Percentiles rank a stretch among this genome's conserved stretches.
Evolutionary conservation across 2,888 invertebrate species (phyloP).

Genomic region (Trichacis sp.): DNA sequence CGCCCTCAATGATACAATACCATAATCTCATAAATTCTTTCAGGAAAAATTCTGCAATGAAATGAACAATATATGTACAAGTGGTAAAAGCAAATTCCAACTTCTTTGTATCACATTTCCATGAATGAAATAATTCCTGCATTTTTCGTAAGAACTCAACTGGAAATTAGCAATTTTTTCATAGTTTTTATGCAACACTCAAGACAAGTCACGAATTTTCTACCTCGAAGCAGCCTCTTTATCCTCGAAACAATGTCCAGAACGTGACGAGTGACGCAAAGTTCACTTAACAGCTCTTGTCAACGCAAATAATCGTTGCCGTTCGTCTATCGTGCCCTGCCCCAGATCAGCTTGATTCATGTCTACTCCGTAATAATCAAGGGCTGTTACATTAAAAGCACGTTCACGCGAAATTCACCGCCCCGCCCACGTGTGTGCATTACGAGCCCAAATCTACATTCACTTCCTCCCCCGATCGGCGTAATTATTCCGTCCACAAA

Average conservation of each 20-base stretch:
- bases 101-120: too few relatives aligned
- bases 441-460: conserved; percentile 19
- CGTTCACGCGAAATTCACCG: conserved; percentile 23
- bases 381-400: conserved; percentile 22
- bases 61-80: too few relatives aligned
- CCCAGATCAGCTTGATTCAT: conserved; percentile 4
- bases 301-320: conserved; percentile 30
- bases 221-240: too few relatives aligned
- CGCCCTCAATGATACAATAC: too few relatives aligned
- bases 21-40: too few relatives aligned
- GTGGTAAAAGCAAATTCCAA: too few relatives aligned
- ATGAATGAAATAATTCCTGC: too few relatives aligned
- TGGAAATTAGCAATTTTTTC: too few relatives aligned
- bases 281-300: conserved; percentile 38
- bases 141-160: too few relatives aligned
- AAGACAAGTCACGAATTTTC: too few relatives aligned
- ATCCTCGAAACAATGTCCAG: conserved; percentile 35
- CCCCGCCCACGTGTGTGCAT: conserved; percentile 29
- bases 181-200: too few relatives aligned
- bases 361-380: conserved; percentile 22
- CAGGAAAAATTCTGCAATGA: too few relatives aligned
- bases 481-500: neutral
- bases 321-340: conserved; percentile 13
- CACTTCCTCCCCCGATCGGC: neutral
- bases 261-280: conserved; percentile 35